phyloP scores from a whole-genome alignment of 2,113 vertebrate genomes.

The Narcine bancroftii region DNA sequence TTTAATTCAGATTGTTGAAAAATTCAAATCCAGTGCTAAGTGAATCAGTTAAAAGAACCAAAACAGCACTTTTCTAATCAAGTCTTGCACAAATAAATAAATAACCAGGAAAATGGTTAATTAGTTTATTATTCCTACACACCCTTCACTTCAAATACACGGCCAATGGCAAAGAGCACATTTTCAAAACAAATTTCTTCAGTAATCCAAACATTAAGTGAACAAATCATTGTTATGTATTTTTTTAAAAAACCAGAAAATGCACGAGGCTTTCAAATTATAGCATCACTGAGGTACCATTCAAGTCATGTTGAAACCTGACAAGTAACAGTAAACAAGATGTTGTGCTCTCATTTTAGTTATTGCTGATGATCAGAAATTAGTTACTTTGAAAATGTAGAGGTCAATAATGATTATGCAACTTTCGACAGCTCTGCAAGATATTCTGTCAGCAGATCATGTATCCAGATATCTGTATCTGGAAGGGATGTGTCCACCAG shows the following conservation, averaged over 20 bases:
- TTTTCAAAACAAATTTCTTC: constrained; percentile 50
- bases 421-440: constrained; percentile 46
- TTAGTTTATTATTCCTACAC: constrained; percentile 34
- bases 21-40: neutral
- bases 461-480: constrained; percentile 79
- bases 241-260: constrained; percentile 52
- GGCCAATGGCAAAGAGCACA: constrained; percentile 50
- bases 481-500: constrained; percentile 77
- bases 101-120: constrained; percentile 11
- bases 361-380: constrained; percentile 51
- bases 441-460: constrained; percentile 73
- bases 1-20: neutral
- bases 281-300: constrained; percentile 36
- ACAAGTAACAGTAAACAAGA: constrained; percentile 35
- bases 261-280: constrained; percentile 39
- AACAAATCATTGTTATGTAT: constrained; percentile 52
- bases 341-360: constrained; percentile 47
- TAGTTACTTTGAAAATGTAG: constrained; percentile 32
- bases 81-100: neutral
- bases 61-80: neutral
- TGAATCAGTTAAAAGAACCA: neutral
- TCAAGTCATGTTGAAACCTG: constrained; percentile 43
- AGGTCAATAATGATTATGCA: constrained; percentile 48
- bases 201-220: constrained; percentile 49
- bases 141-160: constrained; percentile 28